Conservation (phyloP, 2,888 invertebrate genomes). For the Deroplatys truncata region DNA sequence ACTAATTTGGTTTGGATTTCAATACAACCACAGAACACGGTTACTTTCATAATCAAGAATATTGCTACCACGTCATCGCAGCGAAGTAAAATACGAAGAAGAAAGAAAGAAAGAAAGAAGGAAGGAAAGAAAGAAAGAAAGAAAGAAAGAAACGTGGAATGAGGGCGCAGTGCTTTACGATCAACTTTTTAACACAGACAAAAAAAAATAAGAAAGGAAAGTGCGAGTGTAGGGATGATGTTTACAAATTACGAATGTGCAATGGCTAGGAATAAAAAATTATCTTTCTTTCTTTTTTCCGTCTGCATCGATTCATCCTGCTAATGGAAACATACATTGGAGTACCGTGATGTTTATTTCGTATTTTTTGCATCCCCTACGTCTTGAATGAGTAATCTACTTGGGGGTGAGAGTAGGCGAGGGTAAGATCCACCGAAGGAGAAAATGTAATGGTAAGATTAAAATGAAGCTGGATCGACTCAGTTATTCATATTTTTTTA, state of each 20-base stretch:
- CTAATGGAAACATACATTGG: conserved; percentile 21
- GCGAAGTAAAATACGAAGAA: background rate
- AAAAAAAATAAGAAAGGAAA: background rate
- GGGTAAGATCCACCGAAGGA: background rate
- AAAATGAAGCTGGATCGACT: too few species aligned
- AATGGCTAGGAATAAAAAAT: background rate
- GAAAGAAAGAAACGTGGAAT: background rate
- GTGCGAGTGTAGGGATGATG: background rate
- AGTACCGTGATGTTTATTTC: background rate
- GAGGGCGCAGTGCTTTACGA: background rate
- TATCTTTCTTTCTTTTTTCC: background rate
- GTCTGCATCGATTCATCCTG: conserved; percentile 25
- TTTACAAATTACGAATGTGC: conserved; percentile 7
- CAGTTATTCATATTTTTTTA: too few species aligned
- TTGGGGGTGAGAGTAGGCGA: background rate
- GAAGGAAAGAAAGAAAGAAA: too few species aligned
- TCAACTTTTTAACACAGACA: background rate
- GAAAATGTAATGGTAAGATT: background rate
- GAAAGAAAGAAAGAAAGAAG: too few species aligned
- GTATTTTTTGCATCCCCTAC: background rate
- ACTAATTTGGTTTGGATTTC: too few species aligned
- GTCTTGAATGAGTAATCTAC: background rate
- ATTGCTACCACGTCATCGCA: too few species aligned
- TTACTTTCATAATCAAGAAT: too few species aligned
- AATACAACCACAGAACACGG: too few species aligned